Evolutionary conservation across 1,140 invertebrate genomes (phyloP).

Genomic region (Stegodyphus mimosarum): DNA sequence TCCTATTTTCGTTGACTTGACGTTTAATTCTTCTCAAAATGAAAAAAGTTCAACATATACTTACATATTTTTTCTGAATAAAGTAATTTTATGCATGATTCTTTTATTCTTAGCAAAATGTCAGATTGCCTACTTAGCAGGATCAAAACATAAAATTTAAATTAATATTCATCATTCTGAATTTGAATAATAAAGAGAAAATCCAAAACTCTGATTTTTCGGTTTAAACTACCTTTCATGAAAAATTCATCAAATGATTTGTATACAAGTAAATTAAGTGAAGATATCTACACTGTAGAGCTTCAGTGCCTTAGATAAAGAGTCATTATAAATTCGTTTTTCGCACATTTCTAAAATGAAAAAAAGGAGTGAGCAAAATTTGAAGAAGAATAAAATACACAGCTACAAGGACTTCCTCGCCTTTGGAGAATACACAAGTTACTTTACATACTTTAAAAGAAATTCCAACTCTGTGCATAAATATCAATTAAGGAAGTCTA

Average conservation of each 20-base stretch:
- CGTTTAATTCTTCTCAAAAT: not conserved
- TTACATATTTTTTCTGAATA: not conserved
- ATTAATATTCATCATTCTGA: constrained; percentile 55
- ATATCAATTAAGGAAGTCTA: constrained; percentile 52
- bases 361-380: not conserved
- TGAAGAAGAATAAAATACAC: not conserved
- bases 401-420: not conserved
- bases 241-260: constrained; percentile 14
- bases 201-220: constrained; percentile 50
- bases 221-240: constrained; percentile 12
- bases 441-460: not conserved
- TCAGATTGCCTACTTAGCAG: constrained; percentile 20
- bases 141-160: constrained; percentile 40
- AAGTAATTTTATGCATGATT: not conserved
- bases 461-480: constrained; percentile 41
- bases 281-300: not conserved
- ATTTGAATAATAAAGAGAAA: constrained; percentile 51
- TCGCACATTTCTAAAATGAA: not conserved
- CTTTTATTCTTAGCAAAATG: not conserved
- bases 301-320: not conserved
- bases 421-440: constrained; percentile 9
- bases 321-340: not conserved
- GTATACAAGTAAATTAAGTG: constrained; percentile 30
- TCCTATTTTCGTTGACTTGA: not conserved
- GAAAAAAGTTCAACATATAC: not conserved